Conservation (phyloP, 1,140 invertebrate genomes). For the Rhizoglyphus robini region DNA sequence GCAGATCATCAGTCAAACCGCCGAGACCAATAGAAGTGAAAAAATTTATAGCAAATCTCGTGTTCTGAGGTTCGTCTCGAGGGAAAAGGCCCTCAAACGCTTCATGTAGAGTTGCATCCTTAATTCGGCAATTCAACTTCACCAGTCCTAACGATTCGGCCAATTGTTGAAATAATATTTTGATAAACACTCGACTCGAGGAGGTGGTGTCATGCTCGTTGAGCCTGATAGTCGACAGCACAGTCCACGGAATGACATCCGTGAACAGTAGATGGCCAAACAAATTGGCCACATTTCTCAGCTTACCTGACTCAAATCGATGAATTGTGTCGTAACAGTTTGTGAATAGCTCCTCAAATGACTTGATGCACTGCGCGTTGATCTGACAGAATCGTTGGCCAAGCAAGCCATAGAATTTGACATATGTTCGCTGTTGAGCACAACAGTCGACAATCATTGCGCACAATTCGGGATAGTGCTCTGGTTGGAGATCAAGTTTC, state of each 20-base stretch:
- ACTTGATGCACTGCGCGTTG: constrained; percentile 69
- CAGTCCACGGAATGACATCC: constrained; percentile 84
- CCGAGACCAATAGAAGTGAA: constrained; percentile 97
- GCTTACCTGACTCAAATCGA: constrained; percentile 83
- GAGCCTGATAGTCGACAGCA: constrained; percentile 68
- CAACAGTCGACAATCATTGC: constrained; percentile 99
- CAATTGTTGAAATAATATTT: constrained; percentile 90
- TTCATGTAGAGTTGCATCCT: constrained; percentile 68
- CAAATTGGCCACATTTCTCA: constrained; percentile 96
- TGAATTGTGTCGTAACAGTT: constrained; percentile 80
- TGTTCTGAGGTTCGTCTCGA: constrained; percentile 86
- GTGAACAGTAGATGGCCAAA: constrained; percentile 92
- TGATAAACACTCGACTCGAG: constrained; percentile 92
- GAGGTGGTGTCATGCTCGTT: constrained; percentile 96
- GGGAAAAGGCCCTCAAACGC: constrained; percentile 89
- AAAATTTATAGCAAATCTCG: constrained; percentile 96
- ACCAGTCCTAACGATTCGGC: constrained; percentile 87
- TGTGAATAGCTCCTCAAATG: constrained; percentile 87
- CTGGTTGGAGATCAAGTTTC: constrained; percentile 87
- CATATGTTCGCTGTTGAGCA: constrained; percentile 94
- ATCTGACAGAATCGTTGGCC: constrained; percentile 84
- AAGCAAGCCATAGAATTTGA: constrained; percentile 92
- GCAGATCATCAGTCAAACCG: constrained; percentile 53
- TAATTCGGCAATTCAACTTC: constrained; percentile 75
- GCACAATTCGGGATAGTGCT: constrained; percentile 63